Evolutionary conservation across 1,140 invertebrate species (phyloP).

Genomic region (Coptotermes formosanus): DNA sequence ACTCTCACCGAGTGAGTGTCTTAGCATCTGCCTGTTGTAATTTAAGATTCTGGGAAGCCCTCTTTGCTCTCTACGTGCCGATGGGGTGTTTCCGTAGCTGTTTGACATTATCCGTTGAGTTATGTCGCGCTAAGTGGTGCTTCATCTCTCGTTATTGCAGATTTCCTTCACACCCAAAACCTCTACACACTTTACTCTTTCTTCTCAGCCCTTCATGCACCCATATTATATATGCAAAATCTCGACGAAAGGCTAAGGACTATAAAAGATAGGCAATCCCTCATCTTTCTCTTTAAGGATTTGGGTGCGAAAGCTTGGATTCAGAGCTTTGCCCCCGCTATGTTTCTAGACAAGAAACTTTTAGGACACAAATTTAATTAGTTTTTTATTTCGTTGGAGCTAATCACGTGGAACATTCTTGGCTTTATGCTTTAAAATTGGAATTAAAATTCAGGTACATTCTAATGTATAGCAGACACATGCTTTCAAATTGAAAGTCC

Average conservation of each 20-base stretch:
- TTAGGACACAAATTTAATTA: no score
- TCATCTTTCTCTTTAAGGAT: no score
- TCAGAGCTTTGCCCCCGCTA: no score
- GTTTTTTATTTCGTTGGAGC: no score
- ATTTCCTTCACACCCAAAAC: neutral
- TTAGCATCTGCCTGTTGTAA: neutral
- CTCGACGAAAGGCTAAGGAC: neutral
- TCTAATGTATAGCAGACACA: no score
- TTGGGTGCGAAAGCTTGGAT: no score
- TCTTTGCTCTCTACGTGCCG: conserved; percentile 14
- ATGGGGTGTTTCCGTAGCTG: neutral
- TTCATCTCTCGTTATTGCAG: conserved; percentile 13
- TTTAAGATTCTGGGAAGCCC: neutral
- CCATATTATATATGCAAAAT: neutral
- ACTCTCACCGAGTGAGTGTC: neutral
- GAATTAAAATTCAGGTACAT: no score
- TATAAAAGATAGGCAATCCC: neutral
- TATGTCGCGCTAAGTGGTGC: conserved; percentile 24
- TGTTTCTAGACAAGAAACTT: no score
- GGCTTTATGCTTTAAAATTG: no score
- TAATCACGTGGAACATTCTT: no score
- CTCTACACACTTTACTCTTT: neutral
- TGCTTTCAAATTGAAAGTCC: no score
- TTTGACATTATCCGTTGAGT: conserved; percentile 22
- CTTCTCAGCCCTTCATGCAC: neutral